These are phyloP conservation scores for Triplophysa bombifrons DNA, from an alignment of 2,797 vertebrate genomes.

Conservation along the genomic window DNA sequence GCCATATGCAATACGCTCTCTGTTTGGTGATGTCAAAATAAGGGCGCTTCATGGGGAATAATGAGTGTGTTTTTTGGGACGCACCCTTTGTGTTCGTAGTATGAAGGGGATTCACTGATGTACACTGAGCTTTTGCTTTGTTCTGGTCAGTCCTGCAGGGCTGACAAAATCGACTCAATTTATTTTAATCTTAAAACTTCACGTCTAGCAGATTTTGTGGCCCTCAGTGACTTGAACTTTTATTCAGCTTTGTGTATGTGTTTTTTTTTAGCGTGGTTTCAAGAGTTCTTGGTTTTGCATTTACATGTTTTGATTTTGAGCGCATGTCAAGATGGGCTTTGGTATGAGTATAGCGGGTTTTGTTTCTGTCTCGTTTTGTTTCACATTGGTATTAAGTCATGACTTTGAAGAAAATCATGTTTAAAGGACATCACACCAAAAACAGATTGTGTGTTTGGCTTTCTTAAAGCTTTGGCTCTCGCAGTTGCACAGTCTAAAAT, in stretches of 20 bases:
- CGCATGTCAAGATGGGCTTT: slow-evolving; percentile 55
- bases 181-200: slow-evolving; percentile 38
- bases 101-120: slow-evolving; percentile 55
- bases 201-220: slow-evolving; percentile 64
- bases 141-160: slow-evolving; percentile 67
- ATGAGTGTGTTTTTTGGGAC: slow-evolving; percentile 51
- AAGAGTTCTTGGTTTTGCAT: slow-evolving; percentile 50
- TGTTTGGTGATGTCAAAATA: slow-evolving; percentile 29
- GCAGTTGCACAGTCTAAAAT: slow-evolving; percentile 32
- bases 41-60: slow-evolving; percentile 61
- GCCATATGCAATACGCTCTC: slow-evolving; percentile 24
- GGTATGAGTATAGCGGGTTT: slow-evolving; percentile 25
- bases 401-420: slow-evolving; percentile 36
- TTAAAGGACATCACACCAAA: slow-evolving; percentile 17
- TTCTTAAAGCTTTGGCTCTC: slow-evolving; percentile 35
- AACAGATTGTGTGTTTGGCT: slow-evolving; percentile 34
- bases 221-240: slow-evolving; percentile 61
- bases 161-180: slow-evolving; percentile 43
- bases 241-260: slow-evolving; percentile 48
- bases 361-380: slow-evolving; percentile 19
- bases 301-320: slow-evolving; percentile 56
- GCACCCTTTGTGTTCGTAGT: slow-evolving; percentile 39
- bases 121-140: slow-evolving; percentile 63
- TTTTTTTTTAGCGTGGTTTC: slow-evolving; percentile 48
- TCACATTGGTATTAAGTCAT: slow-evolving; percentile 42